Base-by-base conservation (phyloP, 2,888 invertebrate species). In the Oxytorus armatus region DNA sequence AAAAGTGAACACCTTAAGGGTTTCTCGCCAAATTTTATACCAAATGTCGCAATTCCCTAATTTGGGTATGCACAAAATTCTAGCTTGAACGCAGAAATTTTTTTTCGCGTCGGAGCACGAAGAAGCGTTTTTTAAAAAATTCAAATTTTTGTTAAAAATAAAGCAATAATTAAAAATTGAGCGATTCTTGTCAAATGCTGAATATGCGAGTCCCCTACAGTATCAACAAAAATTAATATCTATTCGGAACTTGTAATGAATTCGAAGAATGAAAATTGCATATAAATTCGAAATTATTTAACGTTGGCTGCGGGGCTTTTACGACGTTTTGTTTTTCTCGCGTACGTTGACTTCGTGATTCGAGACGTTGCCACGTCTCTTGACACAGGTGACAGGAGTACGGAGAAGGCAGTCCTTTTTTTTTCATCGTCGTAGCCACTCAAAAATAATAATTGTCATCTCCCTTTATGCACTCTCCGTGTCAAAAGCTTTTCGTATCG, bases 371-470 rank as follows among this genome's bases (percentile, higher is more conserved):
- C 21, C 23, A n/a, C n/a, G 23, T 39, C 8, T 10, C 21, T 51
- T 16, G 36, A 66, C 11, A 23, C 42, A 61, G 44, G 63, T 21
- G 49, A 29, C 61, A 14, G 36, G n/a, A 72, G n/a, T 16, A 23
- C 21, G 23, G 47, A 23, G 16, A 14, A 47, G 4, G 42, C 25
- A 33, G 11, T 47, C n/a, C 53, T 39, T 55, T 29, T 75, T 53
- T 29, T 55, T 44, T 33, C 42, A 33, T 29, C 42, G 59, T 36
- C 53, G 65, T 14, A 29, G 55, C 36, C 55, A 25, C 66, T 70
- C 49, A 44, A 33, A 55, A 76, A 68, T 76, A 76, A 80, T 80
- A 72, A 76, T 76, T 66, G 73, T 73, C 51, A 66, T 79, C 66
- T 66, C 49, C 49, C 53, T 47, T 55, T 42, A 53, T 80, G 4